Conservation (phyloP, 2,888 invertebrate genomes). For the Chrysomela aeneicollis region DNA sequence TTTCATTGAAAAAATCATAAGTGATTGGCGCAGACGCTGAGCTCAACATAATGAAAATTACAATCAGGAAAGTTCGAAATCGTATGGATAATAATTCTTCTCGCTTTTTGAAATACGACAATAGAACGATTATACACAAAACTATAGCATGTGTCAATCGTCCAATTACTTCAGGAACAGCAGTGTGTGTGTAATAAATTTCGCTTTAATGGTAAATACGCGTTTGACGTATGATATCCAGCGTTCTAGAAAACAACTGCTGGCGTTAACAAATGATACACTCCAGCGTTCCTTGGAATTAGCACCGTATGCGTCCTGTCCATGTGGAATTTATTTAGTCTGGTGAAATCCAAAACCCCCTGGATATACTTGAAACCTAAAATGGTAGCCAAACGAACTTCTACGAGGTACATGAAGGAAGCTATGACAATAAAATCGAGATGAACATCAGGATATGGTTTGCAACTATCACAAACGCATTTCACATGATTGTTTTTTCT, state of each 20-base stretch:
- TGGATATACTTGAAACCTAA: background rate
- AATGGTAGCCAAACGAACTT: too few relatives aligned
- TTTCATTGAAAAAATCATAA: too few relatives aligned
- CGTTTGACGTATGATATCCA: constrained; percentile 31
- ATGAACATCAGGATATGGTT: too few relatives aligned
- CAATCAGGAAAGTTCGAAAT: background rate
- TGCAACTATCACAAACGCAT: too few relatives aligned
- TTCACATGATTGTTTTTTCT: too few relatives aligned
- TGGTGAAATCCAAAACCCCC: background rate
- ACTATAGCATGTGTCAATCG: constrained; percentile 13
- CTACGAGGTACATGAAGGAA: too few relatives aligned
- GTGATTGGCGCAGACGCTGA: too few relatives aligned
- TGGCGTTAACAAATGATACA: constrained; percentile 32
- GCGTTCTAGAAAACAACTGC: constrained; percentile 35
- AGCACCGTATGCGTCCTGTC: constrained; percentile 30
- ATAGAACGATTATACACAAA: background rate
- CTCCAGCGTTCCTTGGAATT: constrained; percentile 32
- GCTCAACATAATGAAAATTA: background rate
- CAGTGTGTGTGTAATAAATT: constrained; percentile 27
- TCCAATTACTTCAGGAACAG: constrained; percentile 16
- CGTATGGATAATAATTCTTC: background rate
- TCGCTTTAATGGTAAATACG: constrained; percentile 28
- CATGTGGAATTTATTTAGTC: constrained; percentile 12
- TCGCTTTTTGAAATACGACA: background rate
- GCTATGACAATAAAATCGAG: too few relatives aligned